phyloP scores from a whole-genome alignment of 2,113 vertebrate genomes.

The Nesogale talazaci region DNA sequence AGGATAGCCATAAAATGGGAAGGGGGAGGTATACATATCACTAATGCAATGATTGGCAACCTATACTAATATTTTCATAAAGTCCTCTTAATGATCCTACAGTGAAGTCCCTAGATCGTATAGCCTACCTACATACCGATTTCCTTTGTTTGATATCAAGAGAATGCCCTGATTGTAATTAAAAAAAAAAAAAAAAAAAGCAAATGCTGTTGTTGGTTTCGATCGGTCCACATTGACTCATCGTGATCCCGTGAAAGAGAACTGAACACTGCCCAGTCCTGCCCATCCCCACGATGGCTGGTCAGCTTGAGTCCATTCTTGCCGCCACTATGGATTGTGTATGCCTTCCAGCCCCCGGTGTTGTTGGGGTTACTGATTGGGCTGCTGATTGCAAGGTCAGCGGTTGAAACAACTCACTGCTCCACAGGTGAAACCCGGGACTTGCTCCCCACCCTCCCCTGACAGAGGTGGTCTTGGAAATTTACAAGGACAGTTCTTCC shows the following conservation, averaged over 20 bases:
- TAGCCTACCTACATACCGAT: not conserved
- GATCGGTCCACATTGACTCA: not conserved
- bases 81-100: constrained; percentile 14
- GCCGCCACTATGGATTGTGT: not conserved
- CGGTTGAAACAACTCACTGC: no score
- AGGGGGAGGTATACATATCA: not conserved
- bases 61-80: constrained; percentile 32
- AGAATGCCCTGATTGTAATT: not conserved
- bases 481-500: no score
- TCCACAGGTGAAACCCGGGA: no score
- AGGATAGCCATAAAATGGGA: not conserved
- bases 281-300: not conserved
- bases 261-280: not conserved
- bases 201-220: not conserved
- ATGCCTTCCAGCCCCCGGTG: not conserved
- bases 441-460: no score
- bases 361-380: no score
- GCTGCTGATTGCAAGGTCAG: no score
- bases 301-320: not conserved
- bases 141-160: constrained; percentile 45
- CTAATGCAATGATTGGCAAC: constrained; percentile 11
- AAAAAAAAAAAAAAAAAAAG: not conserved
- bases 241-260: not conserved
- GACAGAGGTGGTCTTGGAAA: no score
- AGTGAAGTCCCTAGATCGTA: constrained; percentile 34